phyloP scores from a whole-genome alignment of 2,888 invertebrate genomes.

The Argyresthia albistria region DNA sequence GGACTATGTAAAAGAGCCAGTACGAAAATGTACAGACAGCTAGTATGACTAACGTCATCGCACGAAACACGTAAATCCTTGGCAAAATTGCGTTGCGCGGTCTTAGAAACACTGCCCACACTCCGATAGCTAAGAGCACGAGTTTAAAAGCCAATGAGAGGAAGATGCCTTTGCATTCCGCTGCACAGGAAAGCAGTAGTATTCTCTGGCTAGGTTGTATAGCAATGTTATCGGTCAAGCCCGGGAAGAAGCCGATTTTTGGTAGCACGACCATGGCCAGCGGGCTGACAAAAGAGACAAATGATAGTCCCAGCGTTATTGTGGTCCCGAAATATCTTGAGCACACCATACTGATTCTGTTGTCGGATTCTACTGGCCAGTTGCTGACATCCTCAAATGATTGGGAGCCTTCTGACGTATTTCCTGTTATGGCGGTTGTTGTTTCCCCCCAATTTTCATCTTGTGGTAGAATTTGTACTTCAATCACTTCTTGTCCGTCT shows the following conservation, averaged over 20 bases:
- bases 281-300: constrained; percentile 91
- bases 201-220: constrained; percentile 79
- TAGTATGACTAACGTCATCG: constrained; percentile 89
- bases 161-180: constrained; percentile 94
- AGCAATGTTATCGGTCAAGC: constrained; percentile 78
- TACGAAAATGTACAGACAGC: constrained; percentile 95
- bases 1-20: constrained; percentile 98
- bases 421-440: constrained; percentile 96
- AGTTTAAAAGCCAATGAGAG: constrained; percentile 93
- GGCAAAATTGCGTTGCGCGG: constrained; percentile 91
- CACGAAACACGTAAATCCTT: constrained; percentile 91
- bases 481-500: constrained; percentile 92
- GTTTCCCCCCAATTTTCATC: constrained; percentile 99
- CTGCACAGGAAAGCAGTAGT: constrained; percentile 85
- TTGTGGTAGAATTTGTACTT: constrained; percentile 95
- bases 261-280: constrained; percentile 96
- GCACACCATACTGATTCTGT: constrained; percentile 81
- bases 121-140: constrained; percentile 88
- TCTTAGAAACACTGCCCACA: constrained; percentile 93
- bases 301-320: constrained; percentile 83
- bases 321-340: constrained; percentile 88
- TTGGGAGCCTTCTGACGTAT: constrained; percentile 95
- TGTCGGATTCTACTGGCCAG: constrained; percentile 83
- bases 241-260: constrained; percentile 88
- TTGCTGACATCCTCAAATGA: constrained; percentile 93